These are phyloP conservation scores for Leptinotarsa peninsularis DNA, from an alignment of 2,888 invertebrate genomes.

Conservation along the genomic window DNA sequence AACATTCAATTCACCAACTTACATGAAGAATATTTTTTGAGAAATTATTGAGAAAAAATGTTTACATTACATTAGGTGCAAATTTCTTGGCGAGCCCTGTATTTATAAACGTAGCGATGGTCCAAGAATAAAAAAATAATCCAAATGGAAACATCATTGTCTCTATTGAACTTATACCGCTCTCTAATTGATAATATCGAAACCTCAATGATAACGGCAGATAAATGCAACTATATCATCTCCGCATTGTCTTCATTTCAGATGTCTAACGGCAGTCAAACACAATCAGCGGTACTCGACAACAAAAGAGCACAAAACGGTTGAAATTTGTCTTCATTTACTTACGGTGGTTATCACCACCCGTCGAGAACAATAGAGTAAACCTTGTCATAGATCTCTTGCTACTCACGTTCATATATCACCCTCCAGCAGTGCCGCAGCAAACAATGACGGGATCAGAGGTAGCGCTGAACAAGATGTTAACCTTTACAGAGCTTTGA, in stretches of 20 bases:
- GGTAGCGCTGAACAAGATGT: slow-evolving; percentile 52
- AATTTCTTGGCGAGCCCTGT: too few relatives aligned
- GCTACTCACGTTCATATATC: slow-evolving; percentile 62
- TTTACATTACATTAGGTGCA: too few relatives aligned
- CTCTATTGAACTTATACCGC: not conserved
- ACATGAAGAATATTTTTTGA: too few relatives aligned
- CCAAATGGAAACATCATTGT: not conserved
- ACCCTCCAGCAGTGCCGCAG: slow-evolving; percentile 43
- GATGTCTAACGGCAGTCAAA: slow-evolving; percentile 56
- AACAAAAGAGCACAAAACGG: slow-evolving; percentile 49
- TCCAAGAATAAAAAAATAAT: not conserved
- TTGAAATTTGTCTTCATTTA: slow-evolving; percentile 67
- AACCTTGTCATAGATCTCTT: slow-evolving; percentile 59
- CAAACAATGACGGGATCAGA: slow-evolving; percentile 45
- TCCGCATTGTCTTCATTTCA: slow-evolving; percentile 54
- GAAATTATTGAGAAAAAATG: too few relatives aligned
- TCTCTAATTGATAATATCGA: not conserved
- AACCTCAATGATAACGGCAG: slow-evolving; percentile 25
- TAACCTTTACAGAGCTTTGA: slow-evolving; percentile 54
- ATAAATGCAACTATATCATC: slow-evolving; percentile 26
- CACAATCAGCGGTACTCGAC: slow-evolving; percentile 60
- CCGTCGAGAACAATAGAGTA: slow-evolving; percentile 63
- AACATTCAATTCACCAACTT: too few relatives aligned
- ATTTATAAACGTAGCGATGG: not conserved
- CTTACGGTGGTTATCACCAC: slow-evolving; percentile 63